Evolutionary conservation across 1,140 invertebrate genomes (phyloP), one percentile per base, ranked within the genome.

Genomic region (Neotoxoptera formosana): DNA sequence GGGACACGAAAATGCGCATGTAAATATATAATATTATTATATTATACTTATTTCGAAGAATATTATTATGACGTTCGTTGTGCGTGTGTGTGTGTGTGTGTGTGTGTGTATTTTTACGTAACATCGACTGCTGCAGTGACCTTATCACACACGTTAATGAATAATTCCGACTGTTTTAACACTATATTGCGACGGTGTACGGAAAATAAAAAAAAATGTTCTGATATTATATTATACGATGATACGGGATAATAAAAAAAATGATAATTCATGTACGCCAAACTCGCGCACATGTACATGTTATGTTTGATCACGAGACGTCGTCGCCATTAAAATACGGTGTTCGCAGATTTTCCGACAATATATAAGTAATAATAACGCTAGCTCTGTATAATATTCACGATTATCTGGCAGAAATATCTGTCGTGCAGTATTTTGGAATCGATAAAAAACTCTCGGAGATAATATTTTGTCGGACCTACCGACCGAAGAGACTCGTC

Each of bases 11-110:
- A 34, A 76, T 76, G n/a, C n/a, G 60, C 60, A 76, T 76, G 60
- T 76, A 76, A 76, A 76, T 76, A 76, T 76, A 76, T 76, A 76
- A 76, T 76, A 76, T 76, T 76, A 76, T 76, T 76, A 4, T 76
- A 76, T 76, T 76, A 4, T 67, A 67, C 60, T 76, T n/a, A 76
- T 76, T 76, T 76, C 14, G 11, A 76, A 76, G 60, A 76, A 76
- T 76, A 76, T 76, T 67, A 60, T 60, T n/a, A n/a, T 41, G 1
- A 41, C 4, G 41, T 41, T 41, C 41, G 41, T 41, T 41, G 41
- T 41, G 41, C 4, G 41, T 41, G 41, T 41, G 41, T 41, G 1
- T 41, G 4, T 48, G 14, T 48, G 7, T n/a, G 30, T n/a, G n/a
- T n/a, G 4, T n/a, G n/a, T 67, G 30, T 67, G 60, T 14, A 30